Evolutionary conservation across 2,797 vertebrate genomes (phyloP).

Genomic region (Acrocephalus scirpaceus): DNA sequence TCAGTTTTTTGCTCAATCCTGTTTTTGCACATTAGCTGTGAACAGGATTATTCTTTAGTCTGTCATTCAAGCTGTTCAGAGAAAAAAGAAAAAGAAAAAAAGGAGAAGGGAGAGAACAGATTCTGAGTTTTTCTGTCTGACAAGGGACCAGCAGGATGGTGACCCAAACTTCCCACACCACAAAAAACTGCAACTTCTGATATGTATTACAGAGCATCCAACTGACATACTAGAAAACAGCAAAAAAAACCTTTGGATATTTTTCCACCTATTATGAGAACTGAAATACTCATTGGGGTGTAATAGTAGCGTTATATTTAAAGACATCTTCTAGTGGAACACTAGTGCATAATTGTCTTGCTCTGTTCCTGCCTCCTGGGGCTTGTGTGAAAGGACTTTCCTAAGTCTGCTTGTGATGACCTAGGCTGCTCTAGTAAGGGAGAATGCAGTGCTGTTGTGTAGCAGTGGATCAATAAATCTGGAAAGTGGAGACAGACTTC

Average conservation of each 20-base stretch:
- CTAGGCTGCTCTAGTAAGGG: neutral
- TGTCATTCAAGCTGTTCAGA: constrained; percentile 73
- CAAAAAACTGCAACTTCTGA: neutral
- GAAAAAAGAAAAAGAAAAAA: neutral
- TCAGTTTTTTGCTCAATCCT: constrained; percentile 71
- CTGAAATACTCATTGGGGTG: neutral
- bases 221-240: neutral
- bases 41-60: constrained; percentile 75
- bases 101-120: constrained; percentile 24
- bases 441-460: neutral
- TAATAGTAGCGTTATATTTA: neutral
- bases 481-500: neutral
- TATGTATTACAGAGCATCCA: neutral
- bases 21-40: constrained; percentile 76
- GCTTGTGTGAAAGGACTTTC: neutral
- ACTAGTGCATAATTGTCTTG: neutral
- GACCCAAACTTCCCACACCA: constrained; percentile 33
- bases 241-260: neutral
- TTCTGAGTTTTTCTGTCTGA: constrained; percentile 57
- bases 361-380: neutral
- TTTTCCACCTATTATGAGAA: neutral
- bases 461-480: neutral
- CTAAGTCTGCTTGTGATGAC: neutral
- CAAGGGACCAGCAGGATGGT: constrained; percentile 16
- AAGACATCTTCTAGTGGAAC: neutral